Percentiles rank a stretch among this genome's conserved stretches.
Conservation (phyloP, 2,113 vertebrate species). For the Clarias magur region DNA sequence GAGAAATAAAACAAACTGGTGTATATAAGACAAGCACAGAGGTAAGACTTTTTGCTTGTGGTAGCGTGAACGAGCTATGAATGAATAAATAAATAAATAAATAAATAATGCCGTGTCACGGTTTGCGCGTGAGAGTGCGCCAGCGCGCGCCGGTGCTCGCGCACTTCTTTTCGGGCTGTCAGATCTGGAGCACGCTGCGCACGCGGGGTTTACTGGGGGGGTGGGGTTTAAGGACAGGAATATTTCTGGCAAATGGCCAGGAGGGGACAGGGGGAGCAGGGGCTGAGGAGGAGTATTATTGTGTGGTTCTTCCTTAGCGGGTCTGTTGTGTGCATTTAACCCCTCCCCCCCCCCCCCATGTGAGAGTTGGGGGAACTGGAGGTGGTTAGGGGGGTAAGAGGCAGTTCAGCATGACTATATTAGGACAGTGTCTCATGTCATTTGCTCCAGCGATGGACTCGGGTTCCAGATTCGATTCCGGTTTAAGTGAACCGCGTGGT, state of each 20-base stretch:
- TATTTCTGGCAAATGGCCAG: constrained; percentile 28
- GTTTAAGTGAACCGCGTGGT: too few relatives aligned
- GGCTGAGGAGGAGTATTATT: not conserved
- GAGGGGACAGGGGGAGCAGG: not conserved
- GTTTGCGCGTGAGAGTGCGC: not conserved
- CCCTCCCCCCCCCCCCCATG: not conserved
- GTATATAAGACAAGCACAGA: constrained; percentile 41
- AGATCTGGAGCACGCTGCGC: constrained; percentile 20
- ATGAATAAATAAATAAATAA: too few relatives aligned
- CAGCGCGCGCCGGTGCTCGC: constrained; percentile 11
- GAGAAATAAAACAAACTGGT: not conserved
- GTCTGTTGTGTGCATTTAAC: constrained; percentile 22
- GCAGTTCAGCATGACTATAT: too few relatives aligned
- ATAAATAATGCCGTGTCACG: constrained; percentile 33
- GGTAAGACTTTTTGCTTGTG: constrained; percentile 10
- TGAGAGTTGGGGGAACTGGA: not conserved
- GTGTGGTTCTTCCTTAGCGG: constrained; percentile 41
- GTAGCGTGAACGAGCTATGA: not conserved
- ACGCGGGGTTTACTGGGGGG: not conserved
- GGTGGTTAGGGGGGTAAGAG: constrained; percentile 31
- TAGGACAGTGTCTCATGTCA: too few relatives aligned
- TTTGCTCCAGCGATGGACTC: too few relatives aligned
- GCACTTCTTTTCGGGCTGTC: constrained; percentile 16
- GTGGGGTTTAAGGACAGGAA: not conserved
- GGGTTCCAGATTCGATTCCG: too few relatives aligned